These are phyloP conservation scores for Dallia pectoralis DNA, from an alignment of 2,797 vertebrate species.

Conservation along the genomic window DNA sequence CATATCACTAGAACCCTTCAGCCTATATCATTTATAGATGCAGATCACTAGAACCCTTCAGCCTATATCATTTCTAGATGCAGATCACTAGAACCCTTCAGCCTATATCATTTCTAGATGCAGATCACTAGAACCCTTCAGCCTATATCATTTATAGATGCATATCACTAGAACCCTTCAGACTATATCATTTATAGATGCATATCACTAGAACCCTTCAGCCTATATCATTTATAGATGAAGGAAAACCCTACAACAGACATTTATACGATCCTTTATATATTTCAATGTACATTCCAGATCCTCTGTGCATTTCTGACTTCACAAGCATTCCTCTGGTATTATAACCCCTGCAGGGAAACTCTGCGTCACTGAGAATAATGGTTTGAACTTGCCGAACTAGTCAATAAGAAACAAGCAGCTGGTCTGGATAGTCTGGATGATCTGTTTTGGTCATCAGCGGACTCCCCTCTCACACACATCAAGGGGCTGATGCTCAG, in stretches of 20 bases:
- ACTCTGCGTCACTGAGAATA: conserved; percentile 63
- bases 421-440: not conserved
- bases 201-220: no score
- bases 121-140: no score
- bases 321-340: conserved; percentile 66
- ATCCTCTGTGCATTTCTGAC: conserved; percentile 62
- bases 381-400: conserved; percentile 31
- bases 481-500: conserved; percentile 61
- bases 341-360: conserved; percentile 70
- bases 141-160: no score
- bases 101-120: no score
- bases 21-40: no score
- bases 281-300: conserved; percentile 76
- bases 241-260: conserved; percentile 69
- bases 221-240: no score
- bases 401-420: not conserved
- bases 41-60: no score
- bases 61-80: not conserved
- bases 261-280: conserved; percentile 67
- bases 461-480: conserved; percentile 37
- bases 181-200: no score
- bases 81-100: no score
- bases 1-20: no score
- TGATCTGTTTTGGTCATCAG: conserved; percentile 71
- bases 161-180: no score